phyloP scores from a whole-genome alignment of 2,797 vertebrate genomes.

The Pygocentrus nattereri region DNA sequence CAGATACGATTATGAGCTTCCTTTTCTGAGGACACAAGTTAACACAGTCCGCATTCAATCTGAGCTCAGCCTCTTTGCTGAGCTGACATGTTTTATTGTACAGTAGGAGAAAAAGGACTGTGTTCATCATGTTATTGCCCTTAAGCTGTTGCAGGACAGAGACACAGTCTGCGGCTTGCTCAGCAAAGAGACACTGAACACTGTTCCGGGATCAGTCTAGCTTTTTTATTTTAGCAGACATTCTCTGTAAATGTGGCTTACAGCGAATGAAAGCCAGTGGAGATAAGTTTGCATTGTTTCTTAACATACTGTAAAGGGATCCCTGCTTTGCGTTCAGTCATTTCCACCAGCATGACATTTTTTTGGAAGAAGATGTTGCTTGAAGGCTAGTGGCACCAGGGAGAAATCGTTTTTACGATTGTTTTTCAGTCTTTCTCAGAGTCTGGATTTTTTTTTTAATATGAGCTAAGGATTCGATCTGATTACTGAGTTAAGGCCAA shows the following conservation, averaged over 20 bases:
- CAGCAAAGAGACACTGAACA: not conserved
- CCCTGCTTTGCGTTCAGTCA: not conserved
- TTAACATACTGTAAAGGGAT: not conserved
- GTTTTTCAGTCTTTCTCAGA: not conserved
- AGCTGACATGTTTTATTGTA: slow-evolving; percentile 6
- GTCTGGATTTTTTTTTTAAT: not conserved
- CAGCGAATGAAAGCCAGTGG: not conserved
- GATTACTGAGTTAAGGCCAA: not conserved
- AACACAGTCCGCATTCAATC: slow-evolving; percentile 46
- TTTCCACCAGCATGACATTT: not conserved
- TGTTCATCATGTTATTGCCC: not conserved
- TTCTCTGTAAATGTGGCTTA: not conserved
- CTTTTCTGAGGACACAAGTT: slow-evolving; percentile 37
- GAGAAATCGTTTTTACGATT: not conserved
- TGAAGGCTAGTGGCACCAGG: not conserved
- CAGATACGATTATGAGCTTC: slow-evolving; percentile 51
- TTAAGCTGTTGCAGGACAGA: slow-evolving; percentile 1
- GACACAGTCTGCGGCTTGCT: not conserved
- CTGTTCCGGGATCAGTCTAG: not conserved
- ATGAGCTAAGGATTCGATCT: not conserved
- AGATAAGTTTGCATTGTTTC: not conserved
- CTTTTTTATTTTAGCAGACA: not conserved
- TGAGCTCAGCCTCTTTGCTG: not conserved
- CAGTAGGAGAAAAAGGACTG: not conserved
- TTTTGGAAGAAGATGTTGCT: not conserved